Conservation (phyloP, 2,113 vertebrate species). For the Spermophilus dauricus region DNA sequence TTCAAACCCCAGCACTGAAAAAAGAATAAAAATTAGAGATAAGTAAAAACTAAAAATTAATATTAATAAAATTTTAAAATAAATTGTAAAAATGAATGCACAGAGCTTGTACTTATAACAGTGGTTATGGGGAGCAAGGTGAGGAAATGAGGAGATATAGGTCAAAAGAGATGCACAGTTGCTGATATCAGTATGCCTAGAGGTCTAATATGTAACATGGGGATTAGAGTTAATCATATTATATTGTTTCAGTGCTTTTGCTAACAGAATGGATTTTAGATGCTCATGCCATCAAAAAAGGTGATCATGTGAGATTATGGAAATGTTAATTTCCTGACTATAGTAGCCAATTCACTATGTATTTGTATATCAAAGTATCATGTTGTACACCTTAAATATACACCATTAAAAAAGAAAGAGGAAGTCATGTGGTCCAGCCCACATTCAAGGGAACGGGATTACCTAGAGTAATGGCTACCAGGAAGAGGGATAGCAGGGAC, state of each 20-base stretch:
- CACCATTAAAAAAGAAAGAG: neutral
- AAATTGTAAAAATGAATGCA: neutral
- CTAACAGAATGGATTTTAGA: neutral
- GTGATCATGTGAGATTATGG: neutral
- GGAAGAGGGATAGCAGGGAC: neutral
- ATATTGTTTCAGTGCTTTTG: neutral
- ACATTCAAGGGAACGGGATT: neutral
- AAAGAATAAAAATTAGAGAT: too few relatives aligned
- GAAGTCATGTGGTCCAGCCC: neutral
- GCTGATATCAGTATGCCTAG: neutral
- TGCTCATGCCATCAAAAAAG: neutral
- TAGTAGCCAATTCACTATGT: neutral
- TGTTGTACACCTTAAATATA: neutral
- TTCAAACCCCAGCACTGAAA: neutral
- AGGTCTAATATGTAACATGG: neutral
- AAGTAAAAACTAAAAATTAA: neutral
- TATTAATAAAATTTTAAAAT: neutral
- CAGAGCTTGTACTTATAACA: neutral
- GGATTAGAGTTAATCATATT: neutral
- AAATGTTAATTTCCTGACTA: neutral
- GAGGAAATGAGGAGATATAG: neutral
- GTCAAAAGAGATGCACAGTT: neutral
- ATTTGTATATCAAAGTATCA: neutral
- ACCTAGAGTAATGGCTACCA: too few relatives aligned
- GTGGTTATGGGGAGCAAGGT: neutral